Percentiles rank a stretch among this genome's conserved stretches.
Conservation (phyloP, 2,797 vertebrate genomes). For the Tokudaia tokunoshimensis region DNA sequence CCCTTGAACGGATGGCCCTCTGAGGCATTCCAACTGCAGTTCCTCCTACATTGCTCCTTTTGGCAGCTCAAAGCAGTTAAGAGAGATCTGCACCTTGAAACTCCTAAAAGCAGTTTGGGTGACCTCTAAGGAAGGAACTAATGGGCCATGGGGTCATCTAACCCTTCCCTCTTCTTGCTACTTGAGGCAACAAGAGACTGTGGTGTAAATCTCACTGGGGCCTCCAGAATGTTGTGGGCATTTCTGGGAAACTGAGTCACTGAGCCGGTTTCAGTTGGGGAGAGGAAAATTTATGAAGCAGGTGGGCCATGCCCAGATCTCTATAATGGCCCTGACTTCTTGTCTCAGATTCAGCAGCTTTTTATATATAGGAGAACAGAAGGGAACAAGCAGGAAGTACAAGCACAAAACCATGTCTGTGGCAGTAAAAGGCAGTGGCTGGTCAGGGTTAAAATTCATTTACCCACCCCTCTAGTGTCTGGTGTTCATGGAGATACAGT, state of each 20-base stretch:
- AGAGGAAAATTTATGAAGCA: background rate
- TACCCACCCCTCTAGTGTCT: background rate
- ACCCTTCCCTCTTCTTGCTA: background rate
- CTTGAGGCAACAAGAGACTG: background rate
- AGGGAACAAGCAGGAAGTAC: background rate
- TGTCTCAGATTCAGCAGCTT: background rate
- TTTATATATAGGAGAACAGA: background rate
- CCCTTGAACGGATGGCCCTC: background rate
- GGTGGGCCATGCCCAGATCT: background rate
- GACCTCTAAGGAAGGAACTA: background rate
- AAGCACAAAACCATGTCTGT: background rate
- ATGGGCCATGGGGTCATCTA: background rate
- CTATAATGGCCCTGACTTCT: background rate
- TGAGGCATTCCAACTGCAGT: background rate
- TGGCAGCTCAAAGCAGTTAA: background rate
- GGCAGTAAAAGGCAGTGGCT: too few relatives aligned
- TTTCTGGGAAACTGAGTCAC: background rate
- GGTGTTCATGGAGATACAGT: background rate
- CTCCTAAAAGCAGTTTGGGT: background rate
- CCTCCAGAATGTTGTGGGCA: background rate
- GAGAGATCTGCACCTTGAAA: background rate
- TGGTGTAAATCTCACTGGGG: background rate
- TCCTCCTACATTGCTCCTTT: background rate
- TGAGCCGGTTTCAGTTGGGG: background rate
- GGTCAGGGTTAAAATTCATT: background rate